Conservation (phyloP, 2,888 invertebrate species). For the Elmis aenea region DNA sequence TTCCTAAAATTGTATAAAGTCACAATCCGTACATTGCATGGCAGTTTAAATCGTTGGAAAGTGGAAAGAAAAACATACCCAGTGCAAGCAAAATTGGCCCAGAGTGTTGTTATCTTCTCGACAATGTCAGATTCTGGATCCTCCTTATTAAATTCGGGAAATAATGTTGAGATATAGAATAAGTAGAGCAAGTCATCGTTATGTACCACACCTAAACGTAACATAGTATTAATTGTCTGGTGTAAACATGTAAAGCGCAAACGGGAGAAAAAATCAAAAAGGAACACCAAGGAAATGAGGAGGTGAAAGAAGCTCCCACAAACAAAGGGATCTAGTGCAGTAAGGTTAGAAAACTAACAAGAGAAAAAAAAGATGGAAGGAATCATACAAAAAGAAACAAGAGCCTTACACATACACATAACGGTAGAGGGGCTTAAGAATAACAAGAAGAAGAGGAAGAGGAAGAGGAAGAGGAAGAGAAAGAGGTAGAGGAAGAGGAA, state of each 20-base stretch:
- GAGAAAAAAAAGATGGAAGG: too few relatives aligned
- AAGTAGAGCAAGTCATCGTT: slow-evolving; percentile 49
- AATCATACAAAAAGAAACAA: not conserved
- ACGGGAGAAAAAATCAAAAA: too few relatives aligned
- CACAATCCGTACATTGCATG: not conserved
- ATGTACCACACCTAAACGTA: slow-evolving; percentile 40
- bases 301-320: too few relatives aligned
- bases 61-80: slow-evolving; percentile 29
- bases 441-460: not conserved
- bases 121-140: slow-evolving; percentile 42
- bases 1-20: slow-evolving; percentile 38
- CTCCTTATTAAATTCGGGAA: slow-evolving; percentile 32
- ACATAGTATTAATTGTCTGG: not conserved
- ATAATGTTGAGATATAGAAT: slow-evolving; percentile 32
- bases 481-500: not conserved
- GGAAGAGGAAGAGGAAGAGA: not conserved
- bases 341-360: too few relatives aligned
- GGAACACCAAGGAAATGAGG: too few relatives aligned
- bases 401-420: not conserved
- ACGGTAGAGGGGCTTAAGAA: not conserved
- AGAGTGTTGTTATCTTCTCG: slow-evolving; percentile 40
- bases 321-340: too few relatives aligned
- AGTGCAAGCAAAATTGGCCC: slow-evolving; percentile 42
- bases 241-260: not conserved
- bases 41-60: slow-evolving; percentile 1